These are phyloP conservation scores for Mnemiopsis leidyi DNA, from an alignment of 37 sponge, comb jelly and placozoan genomes.

Conservation along the genomic window DNA sequence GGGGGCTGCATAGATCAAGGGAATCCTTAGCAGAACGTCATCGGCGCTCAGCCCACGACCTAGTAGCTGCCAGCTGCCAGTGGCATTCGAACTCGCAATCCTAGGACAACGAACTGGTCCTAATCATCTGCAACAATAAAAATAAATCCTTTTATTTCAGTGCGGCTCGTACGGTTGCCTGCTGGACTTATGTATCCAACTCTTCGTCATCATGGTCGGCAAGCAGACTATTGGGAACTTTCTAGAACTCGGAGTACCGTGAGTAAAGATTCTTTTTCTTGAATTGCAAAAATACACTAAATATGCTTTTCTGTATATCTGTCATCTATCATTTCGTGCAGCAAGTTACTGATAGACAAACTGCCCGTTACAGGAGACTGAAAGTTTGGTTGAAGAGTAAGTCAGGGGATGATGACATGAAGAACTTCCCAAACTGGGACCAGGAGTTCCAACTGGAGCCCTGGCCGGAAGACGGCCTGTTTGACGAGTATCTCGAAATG, in stretches of 20 bases:
- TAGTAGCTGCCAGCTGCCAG: no score
- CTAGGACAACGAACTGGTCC: no score
- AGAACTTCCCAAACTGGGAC: slow-evolving; percentile 84
- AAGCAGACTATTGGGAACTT: slow-evolving; percentile 92
- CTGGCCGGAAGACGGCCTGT: slow-evolving; percentile 78
- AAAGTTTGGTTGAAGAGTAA: slow-evolving; percentile 55
- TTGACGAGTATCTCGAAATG: slow-evolving; percentile 95
- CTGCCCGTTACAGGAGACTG: slow-evolving; percentile 44
- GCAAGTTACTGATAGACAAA: no score
- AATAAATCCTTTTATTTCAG: no score
- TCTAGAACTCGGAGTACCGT: slow-evolving; percentile 87
- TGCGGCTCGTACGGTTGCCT: slow-evolving; percentile 95
- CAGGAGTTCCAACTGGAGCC: slow-evolving; percentile 86
- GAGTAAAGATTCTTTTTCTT: slow-evolving; percentile 63
- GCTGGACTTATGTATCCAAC: slow-evolving; percentile 92
- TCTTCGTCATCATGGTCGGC: slow-evolving; percentile 87
- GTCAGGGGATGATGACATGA: slow-evolving; percentile 54
- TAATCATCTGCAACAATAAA: no score
- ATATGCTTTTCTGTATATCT: no score
- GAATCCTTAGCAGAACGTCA: no score
- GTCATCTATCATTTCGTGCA: no score
- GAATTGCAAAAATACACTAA: not conserved
- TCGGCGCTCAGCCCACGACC: no score
- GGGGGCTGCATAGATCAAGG: no score
- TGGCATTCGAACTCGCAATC: no score